phyloP scores from a whole-genome alignment of 30 jellyfish, hydroid and myxozoan species.

The Hydractinia symbiolongicarpus region DNA sequence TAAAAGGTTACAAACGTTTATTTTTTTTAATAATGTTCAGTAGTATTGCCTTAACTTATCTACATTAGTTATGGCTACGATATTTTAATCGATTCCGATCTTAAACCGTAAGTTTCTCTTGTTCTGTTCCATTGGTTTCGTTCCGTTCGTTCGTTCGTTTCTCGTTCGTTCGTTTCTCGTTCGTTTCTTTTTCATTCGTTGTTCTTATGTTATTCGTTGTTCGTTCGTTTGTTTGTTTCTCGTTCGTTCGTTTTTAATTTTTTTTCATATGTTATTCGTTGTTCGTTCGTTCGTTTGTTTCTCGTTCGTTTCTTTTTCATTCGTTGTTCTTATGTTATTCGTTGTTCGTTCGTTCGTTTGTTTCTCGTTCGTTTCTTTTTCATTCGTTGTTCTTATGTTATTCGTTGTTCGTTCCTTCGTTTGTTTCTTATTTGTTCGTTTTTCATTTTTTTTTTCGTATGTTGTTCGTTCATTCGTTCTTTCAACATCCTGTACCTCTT shows the following conservation, averaged over 20 bases:
- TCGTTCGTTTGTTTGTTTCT: background rate
- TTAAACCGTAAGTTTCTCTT: conserved; percentile 73
- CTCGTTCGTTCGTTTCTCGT: too few relatives aligned
- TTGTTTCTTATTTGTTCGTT: too few relatives aligned
- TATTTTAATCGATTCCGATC: conserved; percentile 84
- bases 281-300: too few relatives aligned
- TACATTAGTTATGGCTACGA: conserved; percentile 86
- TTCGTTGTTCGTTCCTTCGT: too few relatives aligned
- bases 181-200: too few relatives aligned
- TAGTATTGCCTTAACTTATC: background rate
- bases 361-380: too few relatives aligned
- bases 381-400: too few relatives aligned
- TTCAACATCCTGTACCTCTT: background rate
- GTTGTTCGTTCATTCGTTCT: too few relatives aligned
- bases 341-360: too few relatives aligned
- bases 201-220: background rate
- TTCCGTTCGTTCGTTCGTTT: background rate
- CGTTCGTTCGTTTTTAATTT: background rate
- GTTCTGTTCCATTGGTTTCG: background rate
- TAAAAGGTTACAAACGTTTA: too few relatives aligned
- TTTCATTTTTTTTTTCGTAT: too few relatives aligned
- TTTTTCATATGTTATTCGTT: background rate
- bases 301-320: background rate
- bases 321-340: background rate
- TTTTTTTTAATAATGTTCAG: background rate